Base-by-base conservation (phyloP, 2,888 invertebrate genomes). In the Napeogenes sylphis region DNA sequence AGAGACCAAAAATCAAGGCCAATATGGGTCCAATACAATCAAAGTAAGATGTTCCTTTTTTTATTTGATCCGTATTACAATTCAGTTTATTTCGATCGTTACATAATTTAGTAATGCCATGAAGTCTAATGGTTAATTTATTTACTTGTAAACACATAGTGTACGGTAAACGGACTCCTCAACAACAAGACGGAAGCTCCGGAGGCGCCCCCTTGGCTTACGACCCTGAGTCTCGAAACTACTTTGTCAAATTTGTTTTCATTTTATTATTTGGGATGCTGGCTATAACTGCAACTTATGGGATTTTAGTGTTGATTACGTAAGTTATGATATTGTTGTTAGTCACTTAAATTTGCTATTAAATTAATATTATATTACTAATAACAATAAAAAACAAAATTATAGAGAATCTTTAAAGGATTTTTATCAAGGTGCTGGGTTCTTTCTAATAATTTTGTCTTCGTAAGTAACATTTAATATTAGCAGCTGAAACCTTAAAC, bases 161-260 rank as follows among this genome's bases (percentile, higher is more conserved):
- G 33, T 46, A 55, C 10, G 57, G 33, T 0, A 46, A 55, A 45
- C 53, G 10, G 45, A 4, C 4, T 54, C 54, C 32, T 14, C 14
- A 47, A 2, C 53, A 56, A n/a, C 10, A 56, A n/a, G 62, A 46
- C 3, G 64, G 60, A 21, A 59, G 54, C 14, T 47, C 58, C 5
- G 35, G 42, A 8, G 63, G 63, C 0, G 57, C 67, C 2, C 66
- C 69, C 0, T 47, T 79, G 1, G 46, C 65, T 6, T 78, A 81
- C 53, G 70, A 76, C 8, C 80, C 78, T 5, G 42, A 62, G 0
- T 61, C 73, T 0, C 68, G 80, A n/a, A 80, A 79, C 60, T 51
- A 59, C 38, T 75, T 74, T 30, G 67, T 75, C 14, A 68, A 62
- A 55, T 62, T 68, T 33, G 74, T 75, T 4, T 68, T 74, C 12